These are phyloP conservation scores for Linnaemya vulpina DNA, from an alignment of 2,888 invertebrate species.

Conservation along the genomic window DNA sequence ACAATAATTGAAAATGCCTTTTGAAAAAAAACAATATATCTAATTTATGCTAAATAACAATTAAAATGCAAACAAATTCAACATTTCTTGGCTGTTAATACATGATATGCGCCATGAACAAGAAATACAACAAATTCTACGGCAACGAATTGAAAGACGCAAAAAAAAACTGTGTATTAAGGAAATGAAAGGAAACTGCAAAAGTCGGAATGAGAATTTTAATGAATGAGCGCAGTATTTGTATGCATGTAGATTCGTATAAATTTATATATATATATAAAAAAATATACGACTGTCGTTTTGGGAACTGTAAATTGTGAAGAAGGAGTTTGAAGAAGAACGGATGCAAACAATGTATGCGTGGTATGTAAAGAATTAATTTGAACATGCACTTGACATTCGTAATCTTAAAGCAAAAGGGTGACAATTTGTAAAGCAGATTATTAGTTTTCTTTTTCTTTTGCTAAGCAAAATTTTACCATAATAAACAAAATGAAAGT, in stretches of 20 bases:
- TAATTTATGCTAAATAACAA: constrained; percentile 72
- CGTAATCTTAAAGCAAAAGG: constrained; percentile 61
- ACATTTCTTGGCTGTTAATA: constrained; percentile 67
- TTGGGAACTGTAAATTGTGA: constrained; percentile 1
- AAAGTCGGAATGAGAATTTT: constrained; percentile 49
- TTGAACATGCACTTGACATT: constrained; percentile 71
- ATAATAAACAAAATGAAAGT: constrained; percentile 16
- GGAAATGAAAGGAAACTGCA: constrained; percentile 58
- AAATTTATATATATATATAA: background rate
- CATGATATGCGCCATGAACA: constrained; percentile 60
- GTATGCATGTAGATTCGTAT: background rate
- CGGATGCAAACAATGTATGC: constrained; percentile 41
- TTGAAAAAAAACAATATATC: constrained; percentile 32
- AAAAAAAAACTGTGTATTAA: constrained; percentile 36
- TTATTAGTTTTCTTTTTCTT: constrained; percentile 3
- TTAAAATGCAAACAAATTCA: constrained; percentile 70
- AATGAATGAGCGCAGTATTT: constrained; percentile 39
- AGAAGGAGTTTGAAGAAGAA: constrained; percentile 11
- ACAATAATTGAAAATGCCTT: constrained; percentile 38
- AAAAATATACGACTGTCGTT: constrained; percentile 11
- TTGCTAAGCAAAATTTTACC: background rate
- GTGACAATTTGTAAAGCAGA: constrained; percentile 60
- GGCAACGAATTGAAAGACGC: constrained; percentile 16
- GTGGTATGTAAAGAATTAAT: constrained; percentile 62
- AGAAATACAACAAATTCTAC: constrained; percentile 36